Base-by-base conservation (phyloP, 2,888 invertebrate genomes). In the Athetis lepigone region DNA sequence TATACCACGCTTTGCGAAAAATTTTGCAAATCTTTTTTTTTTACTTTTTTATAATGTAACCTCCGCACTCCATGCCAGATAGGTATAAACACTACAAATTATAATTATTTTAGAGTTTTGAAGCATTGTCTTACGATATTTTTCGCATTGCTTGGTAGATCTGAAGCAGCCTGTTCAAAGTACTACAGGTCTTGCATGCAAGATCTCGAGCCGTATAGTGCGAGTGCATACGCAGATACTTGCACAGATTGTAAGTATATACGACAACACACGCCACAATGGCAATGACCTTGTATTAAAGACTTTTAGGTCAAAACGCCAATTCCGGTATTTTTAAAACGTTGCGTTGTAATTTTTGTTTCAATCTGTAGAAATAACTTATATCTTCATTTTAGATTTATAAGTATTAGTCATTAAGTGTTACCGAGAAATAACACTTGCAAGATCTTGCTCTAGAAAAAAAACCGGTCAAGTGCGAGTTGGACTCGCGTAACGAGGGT, bases 1-100 rank as follows among this genome's bases (percentile, higher is more conserved):
- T n/a, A 9, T 6, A 62, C 63, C 33, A 25, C 25, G 13, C 59
- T 36, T 9, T 59, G 62, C 63, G 43, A 59, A 62, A 43, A 6
- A 6, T n/a, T 2, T 7, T 18, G 8, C 0, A 3, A 8, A n/a
- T 7, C 2, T 11, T 29, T 29, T 27, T 19, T 13, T 27, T 57
- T 27, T 3, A 6, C 4, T 1, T 13, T 16, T n/a, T 11, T 9
- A n/a, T n/a, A n/a, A n/a, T 56, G 19, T 37, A 6, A 27, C 19
- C 16, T 13, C 6, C 13, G 6, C 39, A 21, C 21, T 23, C 40
- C 23, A 8, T 33, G 40, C 6, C 8, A n/a, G 33, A 11, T n/a
- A 29, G 8, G 11, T n/a, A 8, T 11, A 33, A 11, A 4, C 7
- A 27, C n/a, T 33, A 3, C 5, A n/a, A 54, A 27, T 11, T 18